Percentiles rank a stretch among this genome's conserved stretches.
Conservation (phyloP, 2,888 invertebrate genomes). For the Brachyptera putata region DNA sequence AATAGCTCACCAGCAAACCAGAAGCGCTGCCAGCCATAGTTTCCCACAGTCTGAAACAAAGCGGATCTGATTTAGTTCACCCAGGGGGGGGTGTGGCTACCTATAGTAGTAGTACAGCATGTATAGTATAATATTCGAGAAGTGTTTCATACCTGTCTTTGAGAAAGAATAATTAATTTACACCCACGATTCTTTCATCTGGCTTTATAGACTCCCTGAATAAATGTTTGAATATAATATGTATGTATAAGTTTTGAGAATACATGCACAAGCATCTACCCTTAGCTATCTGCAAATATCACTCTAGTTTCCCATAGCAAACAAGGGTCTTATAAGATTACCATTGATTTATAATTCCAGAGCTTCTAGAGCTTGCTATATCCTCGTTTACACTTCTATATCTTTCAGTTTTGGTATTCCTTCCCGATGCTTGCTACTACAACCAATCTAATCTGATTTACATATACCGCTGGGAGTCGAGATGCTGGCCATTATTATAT, state of each 20-base stretch:
- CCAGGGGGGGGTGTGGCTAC: no score
- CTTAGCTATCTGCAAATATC: conserved; percentile 18
- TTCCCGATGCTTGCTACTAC: neutral
- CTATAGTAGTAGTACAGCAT: no score
- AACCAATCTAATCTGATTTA: conserved; percentile 1
- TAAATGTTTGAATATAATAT: conserved; percentile 16
- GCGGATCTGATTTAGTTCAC: no score
- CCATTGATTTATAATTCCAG: conserved; percentile 20
- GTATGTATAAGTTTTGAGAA: conserved; percentile 8
- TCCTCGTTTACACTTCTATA: neutral
- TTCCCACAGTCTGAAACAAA: no score
- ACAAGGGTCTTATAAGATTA: conserved; percentile 18
- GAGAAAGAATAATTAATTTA: neutral
- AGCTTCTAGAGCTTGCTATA: neutral
- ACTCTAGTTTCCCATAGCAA: conserved; percentile 13
- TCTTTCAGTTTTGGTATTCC: conserved; percentile 3
- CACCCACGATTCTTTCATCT: neutral
- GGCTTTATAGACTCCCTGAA: neutral
- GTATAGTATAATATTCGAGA: no score
- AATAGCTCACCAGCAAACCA: no score
- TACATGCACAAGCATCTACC: neutral
- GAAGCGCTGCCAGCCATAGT: no score
- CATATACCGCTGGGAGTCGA: neutral
- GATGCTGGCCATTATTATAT: no score
- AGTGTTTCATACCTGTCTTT: neutral